Evolutionary conservation across 2,888 invertebrate species (phyloP), one percentile per base, ranked within the genome.

Genomic region (Chesias legatella): DNA sequence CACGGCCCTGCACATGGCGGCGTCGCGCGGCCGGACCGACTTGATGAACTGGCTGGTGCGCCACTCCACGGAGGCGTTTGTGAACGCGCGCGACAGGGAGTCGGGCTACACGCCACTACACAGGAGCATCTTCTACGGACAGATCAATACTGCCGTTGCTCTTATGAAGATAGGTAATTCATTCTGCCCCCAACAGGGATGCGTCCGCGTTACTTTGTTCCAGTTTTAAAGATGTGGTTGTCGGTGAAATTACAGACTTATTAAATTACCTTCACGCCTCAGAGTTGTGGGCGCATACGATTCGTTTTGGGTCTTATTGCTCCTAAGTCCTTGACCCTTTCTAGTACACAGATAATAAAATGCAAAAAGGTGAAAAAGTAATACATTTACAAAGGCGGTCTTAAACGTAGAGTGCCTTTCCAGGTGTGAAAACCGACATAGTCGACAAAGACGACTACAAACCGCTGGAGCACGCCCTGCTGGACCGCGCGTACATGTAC

Each of bases 61-160:
- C 31, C 90, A 91, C 54, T 84, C 84, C 0, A 65, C 79, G 0
- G 76, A 78, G 22, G 91, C 92, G 0, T 92, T 93, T 38, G 81
- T 92, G 2, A 92, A 93, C 62, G 86, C 85, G 0, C 90, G 89
- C 45, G 94, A 95, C 68, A 64, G 77, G 0, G 94, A 94, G 70
- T 94, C 94, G 0, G 93, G 94, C 0, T 94, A 94, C 75, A 95
- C 95, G 6, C 91, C 96, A 0, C 78, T 97, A 11, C 97, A 97
- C 68, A 84, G 94, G 35, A 93, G 95, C 48, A 81, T 96, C 10
- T 95, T 93, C 72, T 95, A 95, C 76, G 96, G 96, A 0, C 94
- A 95, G 61, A 90, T 97, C 50, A 90, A 92, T 60, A 90, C 91
- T 22, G 93, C 95, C 10, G 91, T 94, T 7, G 76, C 91, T 24